Base-by-base conservation (phyloP, 1,140 invertebrate genomes). In the Bombus waltoni region DNA sequence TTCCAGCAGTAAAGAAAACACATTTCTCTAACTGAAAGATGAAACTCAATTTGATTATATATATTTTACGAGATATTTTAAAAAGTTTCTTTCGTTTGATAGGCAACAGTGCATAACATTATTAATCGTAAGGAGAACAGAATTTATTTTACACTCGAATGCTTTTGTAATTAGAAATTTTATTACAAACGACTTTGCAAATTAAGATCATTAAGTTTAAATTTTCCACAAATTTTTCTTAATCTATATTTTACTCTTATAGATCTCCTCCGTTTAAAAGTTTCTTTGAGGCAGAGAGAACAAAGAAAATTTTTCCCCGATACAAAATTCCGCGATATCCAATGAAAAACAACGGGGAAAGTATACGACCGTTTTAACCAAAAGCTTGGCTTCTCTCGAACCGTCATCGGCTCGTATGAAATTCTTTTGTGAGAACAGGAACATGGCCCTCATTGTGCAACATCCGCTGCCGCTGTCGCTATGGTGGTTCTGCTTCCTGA, bases 361-460 rank as follows among this genome's bases (percentile, higher is more conserved):
- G 13, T 15, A 32, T n/a, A 18, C 44, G n/a, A 66, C 86, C 22
- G 59, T 22, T 53, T 42, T 74, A 78, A 38, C 15, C n/a, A 15
- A 85, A 66, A 42, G 65, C 38, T 42, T 35, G 53, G 47, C 18
- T 1, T 11, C 3, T 25, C 4, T 79, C 35, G 44, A 72, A 35
- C 25, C 8, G 4, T 77, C 42, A 83, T 76, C 62, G 32, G 47
- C 22, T 76, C 44, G 53, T 44, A 75, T 59, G 68, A 68, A 88
- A 87, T 66, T 78, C 81, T 62, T 62, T 57, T 47, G 74, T 68
- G 85, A 79, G 88, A 85, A 89, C 66, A 90, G 44, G 68, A 87
- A 38, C 65, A 40, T 70, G n/a, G 38, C 66, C 85, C 74, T 71
- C 83, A 82, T 90, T 90, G 85, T 90, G 78, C 62, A 87, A 87